These are phyloP conservation scores for Zenarchopterus dispar DNA, from an alignment of 2,797 vertebrate genomes.

Conservation along the genomic window DNA sequence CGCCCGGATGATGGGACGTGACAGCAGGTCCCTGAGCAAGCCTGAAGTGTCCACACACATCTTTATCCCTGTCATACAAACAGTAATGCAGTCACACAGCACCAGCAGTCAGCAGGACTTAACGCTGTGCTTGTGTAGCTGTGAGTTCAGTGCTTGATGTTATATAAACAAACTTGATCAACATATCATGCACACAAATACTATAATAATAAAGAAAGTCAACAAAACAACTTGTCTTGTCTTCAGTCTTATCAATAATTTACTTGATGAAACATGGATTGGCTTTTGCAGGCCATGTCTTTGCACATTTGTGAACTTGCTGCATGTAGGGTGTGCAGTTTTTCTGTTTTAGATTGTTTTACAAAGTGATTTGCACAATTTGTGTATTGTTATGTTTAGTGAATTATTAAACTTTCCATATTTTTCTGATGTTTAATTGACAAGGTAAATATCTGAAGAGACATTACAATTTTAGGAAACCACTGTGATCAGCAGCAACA, in stretches of 20 bases:
- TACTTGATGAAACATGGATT: neutral
- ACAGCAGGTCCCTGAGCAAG: constrained; percentile 73
- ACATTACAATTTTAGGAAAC: too few species aligned
- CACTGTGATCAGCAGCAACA: too few species aligned
- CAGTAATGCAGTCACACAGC: constrained; percentile 18
- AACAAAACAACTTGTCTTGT: constrained; percentile 13
- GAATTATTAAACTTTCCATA: too few species aligned
- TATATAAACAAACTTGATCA: constrained; percentile 42
- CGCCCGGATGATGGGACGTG: constrained; percentile 66
- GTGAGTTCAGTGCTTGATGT: constrained; percentile 14
- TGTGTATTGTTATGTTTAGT: neutral
- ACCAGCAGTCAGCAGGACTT: constrained; percentile 16
- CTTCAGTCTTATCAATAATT: constrained; percentile 14
- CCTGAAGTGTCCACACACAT: constrained; percentile 72
- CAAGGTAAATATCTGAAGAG: too few species aligned
- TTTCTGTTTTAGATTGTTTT: neutral
- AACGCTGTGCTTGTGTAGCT: neutral
- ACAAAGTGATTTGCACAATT: neutral
- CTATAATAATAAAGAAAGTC: constrained; percentile 22
- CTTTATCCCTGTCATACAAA: constrained; percentile 62
- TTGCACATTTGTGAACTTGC: neutral
- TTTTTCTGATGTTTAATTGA: too few species aligned
- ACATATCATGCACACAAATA: constrained; percentile 38
- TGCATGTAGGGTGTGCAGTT: too few species aligned
- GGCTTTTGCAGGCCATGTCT: neutral